Evolutionary conservation across 2,888 invertebrate genomes (phyloP).

Genomic region (Meta bourneti): DNA sequence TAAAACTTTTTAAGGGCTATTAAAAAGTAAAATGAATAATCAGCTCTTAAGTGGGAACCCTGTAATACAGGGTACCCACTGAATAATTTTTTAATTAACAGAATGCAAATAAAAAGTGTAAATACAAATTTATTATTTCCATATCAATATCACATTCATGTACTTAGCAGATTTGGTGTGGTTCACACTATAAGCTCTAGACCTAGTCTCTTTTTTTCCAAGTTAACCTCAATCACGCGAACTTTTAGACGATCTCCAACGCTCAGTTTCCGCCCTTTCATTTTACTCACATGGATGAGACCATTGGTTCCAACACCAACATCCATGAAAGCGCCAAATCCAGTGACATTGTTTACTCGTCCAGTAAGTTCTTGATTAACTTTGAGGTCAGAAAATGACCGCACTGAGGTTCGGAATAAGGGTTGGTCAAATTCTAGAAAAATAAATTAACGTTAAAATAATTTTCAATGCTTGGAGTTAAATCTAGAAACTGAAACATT

Average conservation of each 20-base stretch:
- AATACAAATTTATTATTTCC: no score
- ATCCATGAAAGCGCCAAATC: constrained; percentile 96
- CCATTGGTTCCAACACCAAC: constrained; percentile 80
- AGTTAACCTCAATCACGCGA: constrained; percentile 43
- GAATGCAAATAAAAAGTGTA: no score
- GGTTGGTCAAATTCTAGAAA: constrained; percentile 84
- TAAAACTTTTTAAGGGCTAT: no score
- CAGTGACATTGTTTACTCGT: constrained; percentile 91
- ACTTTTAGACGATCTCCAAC: constrained; percentile 71
- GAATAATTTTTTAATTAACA: no score
- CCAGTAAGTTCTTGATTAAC: constrained; percentile 82
- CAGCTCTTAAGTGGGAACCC: no score
- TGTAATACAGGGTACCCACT: no score
- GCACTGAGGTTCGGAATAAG: constrained; percentile 88
- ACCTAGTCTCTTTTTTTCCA: constrained; percentile 49
- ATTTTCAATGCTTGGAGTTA: no score
- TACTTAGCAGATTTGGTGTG: not conserved
- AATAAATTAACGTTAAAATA: not conserved
- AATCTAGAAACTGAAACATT: not conserved
- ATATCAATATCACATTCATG: not conserved
- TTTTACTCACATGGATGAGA: constrained; percentile 70
- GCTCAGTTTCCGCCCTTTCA: constrained; percentile 45
- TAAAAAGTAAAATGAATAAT: no score
- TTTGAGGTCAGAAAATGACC: constrained; percentile 83
- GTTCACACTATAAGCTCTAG: constrained; percentile 40